A percentile compares a stretch with the other conserved stretches of the same genome.
Evolutionary conservation across 2,888 invertebrate genomes (phyloP).

Genomic region (Cynaeus angustus): DNA sequence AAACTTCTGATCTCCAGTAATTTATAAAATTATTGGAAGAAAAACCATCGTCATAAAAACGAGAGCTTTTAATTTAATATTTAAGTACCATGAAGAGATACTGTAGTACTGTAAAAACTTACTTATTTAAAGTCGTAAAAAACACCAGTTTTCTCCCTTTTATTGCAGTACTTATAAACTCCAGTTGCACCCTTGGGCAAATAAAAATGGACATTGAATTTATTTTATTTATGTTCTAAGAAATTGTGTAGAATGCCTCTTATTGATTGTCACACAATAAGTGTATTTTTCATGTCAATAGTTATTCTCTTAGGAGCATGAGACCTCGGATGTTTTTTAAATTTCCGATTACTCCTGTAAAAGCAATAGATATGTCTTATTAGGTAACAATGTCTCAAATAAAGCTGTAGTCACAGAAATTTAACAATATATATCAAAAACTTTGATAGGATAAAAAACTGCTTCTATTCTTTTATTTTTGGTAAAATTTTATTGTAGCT

Average conservation of each 20-base stretch:
- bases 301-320: neutral
- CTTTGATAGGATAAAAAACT: too few species aligned
- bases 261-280: conserved; percentile 32
- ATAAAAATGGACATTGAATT: conserved; percentile 20
- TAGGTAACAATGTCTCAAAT: too few species aligned
- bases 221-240: conserved; percentile 23
- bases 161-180: conserved; percentile 11
- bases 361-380: too few species aligned
- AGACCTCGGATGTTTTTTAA: neutral
- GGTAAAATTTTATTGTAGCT: too few species aligned
- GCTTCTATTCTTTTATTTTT: too few species aligned
- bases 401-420: too few species aligned
- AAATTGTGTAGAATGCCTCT: conserved; percentile 33
- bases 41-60: too few species aligned
- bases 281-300: conserved; percentile 16
- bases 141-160: neutral
- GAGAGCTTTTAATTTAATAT: too few species aligned
- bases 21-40: too few species aligned
- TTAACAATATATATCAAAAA: too few species aligned
- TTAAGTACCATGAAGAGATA: neutral
- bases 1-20: too few species aligned
- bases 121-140: conserved; percentile 8
- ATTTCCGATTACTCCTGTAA: too few species aligned
- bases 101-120: neutral
- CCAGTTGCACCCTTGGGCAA: conserved; percentile 3